phyloP scores from a whole-genome alignment of 2,888 invertebrate species.

The Cheilosia pagana region DNA sequence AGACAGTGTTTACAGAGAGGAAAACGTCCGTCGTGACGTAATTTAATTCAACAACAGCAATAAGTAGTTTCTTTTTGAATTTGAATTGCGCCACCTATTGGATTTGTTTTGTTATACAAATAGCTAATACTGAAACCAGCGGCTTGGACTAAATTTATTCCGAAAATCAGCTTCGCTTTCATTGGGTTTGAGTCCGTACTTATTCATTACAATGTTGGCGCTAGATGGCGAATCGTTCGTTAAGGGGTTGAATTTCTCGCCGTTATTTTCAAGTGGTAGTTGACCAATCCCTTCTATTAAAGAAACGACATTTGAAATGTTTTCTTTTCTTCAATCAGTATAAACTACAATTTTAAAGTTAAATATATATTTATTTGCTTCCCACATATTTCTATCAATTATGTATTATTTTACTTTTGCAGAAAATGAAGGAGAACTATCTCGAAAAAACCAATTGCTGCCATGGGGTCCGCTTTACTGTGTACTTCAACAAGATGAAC shows the following conservation, averaged over 20 bases:
- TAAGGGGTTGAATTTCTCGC: background rate
- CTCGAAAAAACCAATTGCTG: slow-evolving; percentile 81
- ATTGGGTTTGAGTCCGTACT: background rate
- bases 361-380: background rate
- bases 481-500: slow-evolving; percentile 89
- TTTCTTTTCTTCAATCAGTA: background rate
- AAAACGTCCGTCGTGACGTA: background rate
- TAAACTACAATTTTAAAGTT: background rate
- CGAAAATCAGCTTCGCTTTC: background rate
- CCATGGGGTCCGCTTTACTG: slow-evolving; percentile 89
- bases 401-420: slow-evolving; percentile 68
- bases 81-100: background rate
- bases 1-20: background rate
- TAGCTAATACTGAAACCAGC: background rate
- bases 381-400: background rate
- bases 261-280: no score
- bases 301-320: background rate
- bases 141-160: background rate
- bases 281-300: no score
- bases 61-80: background rate
- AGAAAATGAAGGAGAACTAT: slow-evolving; percentile 84
- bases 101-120: background rate
- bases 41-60: no score
- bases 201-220: background rate
- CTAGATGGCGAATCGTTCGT: background rate